Evolutionary conservation across 2,113 vertebrate genomes (phyloP).

Genomic region (Scomber scombrus): DNA sequence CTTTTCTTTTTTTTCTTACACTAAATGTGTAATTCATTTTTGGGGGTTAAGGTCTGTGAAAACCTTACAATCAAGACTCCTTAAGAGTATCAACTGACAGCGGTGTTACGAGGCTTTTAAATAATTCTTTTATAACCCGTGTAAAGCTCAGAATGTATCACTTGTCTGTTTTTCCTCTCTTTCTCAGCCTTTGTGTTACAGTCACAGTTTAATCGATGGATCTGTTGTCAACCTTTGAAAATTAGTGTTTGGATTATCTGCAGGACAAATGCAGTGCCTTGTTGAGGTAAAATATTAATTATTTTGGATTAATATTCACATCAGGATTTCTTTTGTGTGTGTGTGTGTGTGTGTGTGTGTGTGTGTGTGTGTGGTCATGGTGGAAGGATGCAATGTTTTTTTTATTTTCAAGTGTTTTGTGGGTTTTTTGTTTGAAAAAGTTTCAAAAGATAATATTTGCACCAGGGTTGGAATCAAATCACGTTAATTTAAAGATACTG

Average conservation of each 20-base stretch:
- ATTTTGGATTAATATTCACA: slow-evolving; percentile 8
- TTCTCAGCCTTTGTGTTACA: neutral
- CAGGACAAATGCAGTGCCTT: slow-evolving; percentile 69
- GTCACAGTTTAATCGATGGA: slow-evolving; percentile 8
- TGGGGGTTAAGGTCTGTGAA: neutral
- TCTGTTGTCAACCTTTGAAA: neutral
- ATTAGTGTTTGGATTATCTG: slow-evolving; percentile 28
- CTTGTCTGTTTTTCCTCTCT: neutral
- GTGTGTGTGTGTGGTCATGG: neutral
- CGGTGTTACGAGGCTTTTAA: neutral
- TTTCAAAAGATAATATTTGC: neutral
- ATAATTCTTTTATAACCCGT: neutral
- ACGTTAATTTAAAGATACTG: slow-evolving; percentile 19
- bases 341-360: too few relatives aligned
- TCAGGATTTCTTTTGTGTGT: slow-evolving; percentile 19
- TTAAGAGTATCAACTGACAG: slow-evolving; percentile 1
- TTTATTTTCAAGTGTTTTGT: slow-evolving; percentile 16
- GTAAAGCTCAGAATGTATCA: neutral
- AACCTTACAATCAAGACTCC: slow-evolving; percentile 2
- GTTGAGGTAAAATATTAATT: slow-evolving; percentile 18
- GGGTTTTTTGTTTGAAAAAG: neutral
- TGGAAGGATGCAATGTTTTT: slow-evolving; percentile 28
- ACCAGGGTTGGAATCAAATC: slow-evolving; percentile 39
- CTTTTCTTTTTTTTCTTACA: neutral
- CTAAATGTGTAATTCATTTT: neutral